Base-by-base conservation (phyloP, 1,140 invertebrate genomes). In the Drosophila triauraria region DNA sequence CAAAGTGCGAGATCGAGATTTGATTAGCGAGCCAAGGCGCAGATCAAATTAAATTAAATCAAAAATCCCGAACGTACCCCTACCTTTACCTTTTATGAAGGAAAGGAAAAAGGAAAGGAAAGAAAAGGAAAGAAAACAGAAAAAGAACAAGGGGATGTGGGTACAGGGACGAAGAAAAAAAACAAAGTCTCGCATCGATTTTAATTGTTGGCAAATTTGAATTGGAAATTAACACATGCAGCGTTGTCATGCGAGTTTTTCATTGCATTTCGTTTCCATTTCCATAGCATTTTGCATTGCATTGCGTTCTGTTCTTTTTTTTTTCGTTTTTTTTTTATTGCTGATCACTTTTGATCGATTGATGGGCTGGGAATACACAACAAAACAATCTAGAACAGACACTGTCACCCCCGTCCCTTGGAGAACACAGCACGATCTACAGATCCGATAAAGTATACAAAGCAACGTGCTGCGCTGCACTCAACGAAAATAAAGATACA, bases 141-240 rank as follows among this genome's bases (percentile, higher is more conserved):
- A 30, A 30, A 6, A 30, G 27, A 30, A 6, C 15, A 43, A 47
- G 51, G 43, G 42, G 40, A 32, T 12, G 6, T 50, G 47, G 15
- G 48, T 7, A 30, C 4, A 32, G 50, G 13, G 32, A 10, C 20
- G 4, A 25, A 38, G 20, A 42, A 59, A 15, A 15, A 58, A 50
- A 77, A 76, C 38, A 69, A 69, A 69, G 60, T 51, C 56, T 47
- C 25, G 63, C 47, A 53, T 68, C 47, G 62, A 67, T 75, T 79
- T 83, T 83, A 83, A 84, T 83, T 83, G 81, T 78, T 77, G 71
- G 64, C 48, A 72, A 84, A 88, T 88, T 88, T 88, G 84, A 88
- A 82, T 88, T 88, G 84, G 85, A 68, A 88, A 88, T 88, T 90
- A 88, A 80, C 84, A 88, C 80, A 80, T 84, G 84, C 35, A 15